phyloP scores from a whole-genome alignment of 2,113 vertebrate genomes.

The Rousettus leschenaultii region DNA sequence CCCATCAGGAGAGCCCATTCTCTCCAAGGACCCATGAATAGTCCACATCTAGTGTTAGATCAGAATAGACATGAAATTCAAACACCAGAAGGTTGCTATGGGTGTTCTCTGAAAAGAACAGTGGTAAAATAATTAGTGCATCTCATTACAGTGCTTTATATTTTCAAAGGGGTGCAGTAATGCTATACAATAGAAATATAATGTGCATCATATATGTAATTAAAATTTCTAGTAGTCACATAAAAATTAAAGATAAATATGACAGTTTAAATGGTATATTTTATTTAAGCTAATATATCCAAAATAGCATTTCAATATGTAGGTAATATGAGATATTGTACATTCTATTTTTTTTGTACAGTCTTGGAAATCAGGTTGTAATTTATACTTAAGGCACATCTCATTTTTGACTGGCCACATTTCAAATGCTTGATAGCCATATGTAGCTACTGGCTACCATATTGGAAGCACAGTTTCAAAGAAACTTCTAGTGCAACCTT shows the following conservation, averaged over 20 bases:
- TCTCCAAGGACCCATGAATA: not conserved
- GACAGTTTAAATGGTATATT: constrained; percentile 17
- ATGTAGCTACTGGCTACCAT: not conserved
- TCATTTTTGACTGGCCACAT: not conserved
- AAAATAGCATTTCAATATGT: not conserved
- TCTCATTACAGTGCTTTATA: not conserved
- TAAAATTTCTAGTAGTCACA: not conserved
- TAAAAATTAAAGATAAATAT: not conserved
- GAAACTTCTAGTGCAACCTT: not conserved
- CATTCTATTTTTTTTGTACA: not conserved
- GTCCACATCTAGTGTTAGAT: constrained; percentile 30
- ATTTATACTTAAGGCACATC: not conserved
- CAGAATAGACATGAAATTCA: constrained; percentile 47
- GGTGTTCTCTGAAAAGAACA: constrained; percentile 46
- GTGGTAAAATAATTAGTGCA: not conserved
- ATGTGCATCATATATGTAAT: not conserved
- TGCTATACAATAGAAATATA: not conserved
- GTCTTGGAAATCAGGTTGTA: not conserved
- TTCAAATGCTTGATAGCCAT: not conserved
- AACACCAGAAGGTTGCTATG: not conserved
- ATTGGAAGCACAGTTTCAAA: not conserved
- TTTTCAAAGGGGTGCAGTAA: not conserved
- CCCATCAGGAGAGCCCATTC: constrained; percentile 52
- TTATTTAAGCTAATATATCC: not conserved
- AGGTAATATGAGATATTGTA: not conserved